phyloP scores from a whole-genome alignment of 2,888 invertebrate genomes.

The Hirtodrosophila cameraria region DNA sequence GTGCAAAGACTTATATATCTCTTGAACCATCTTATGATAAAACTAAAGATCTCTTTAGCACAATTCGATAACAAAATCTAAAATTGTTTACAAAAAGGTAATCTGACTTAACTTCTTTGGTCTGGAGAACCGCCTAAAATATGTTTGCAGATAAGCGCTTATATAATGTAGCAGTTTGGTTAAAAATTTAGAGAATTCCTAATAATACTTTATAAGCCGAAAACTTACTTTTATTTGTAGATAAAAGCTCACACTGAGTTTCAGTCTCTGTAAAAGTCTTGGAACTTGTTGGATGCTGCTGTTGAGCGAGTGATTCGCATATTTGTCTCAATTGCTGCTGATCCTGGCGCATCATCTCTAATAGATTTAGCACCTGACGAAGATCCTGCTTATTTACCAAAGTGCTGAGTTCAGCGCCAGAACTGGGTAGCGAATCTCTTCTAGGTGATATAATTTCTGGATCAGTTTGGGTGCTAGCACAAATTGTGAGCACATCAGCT shows the following conservation, averaged over 20 bases:
- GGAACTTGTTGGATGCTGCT: conserved; percentile 8
- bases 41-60: too few species aligned
- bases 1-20: too few species aligned
- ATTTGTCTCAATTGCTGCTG: conserved; percentile 70
- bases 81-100: too few species aligned
- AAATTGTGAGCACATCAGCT: conserved; percentile 74
- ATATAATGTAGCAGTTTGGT: too few species aligned
- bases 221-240: conserved; percentile 38
- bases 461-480: conserved; percentile 82
- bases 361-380: conserved; percentile 49
- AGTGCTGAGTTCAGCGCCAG: conserved; percentile 29
- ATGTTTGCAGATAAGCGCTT: too few species aligned
- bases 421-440: conserved; percentile 12
- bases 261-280: conserved; percentile 46
- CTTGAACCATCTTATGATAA: too few species aligned
- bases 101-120: too few species aligned
- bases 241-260: conserved; percentile 56
- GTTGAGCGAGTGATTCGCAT: conserved; percentile 53
- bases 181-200: too few species aligned
- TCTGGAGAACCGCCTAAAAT: too few species aligned
- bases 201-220: too few species aligned
- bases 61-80: too few species aligned
- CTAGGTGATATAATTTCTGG: conserved; percentile 1
- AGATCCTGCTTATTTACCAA: conserved; percentile 74
- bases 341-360: conserved; percentile 71